A percentile compares a stretch with the other conserved stretches of the same genome.
phyloP scores from a whole-genome alignment of 2,797 vertebrate genomes.

The Syncerus caffer region DNA sequence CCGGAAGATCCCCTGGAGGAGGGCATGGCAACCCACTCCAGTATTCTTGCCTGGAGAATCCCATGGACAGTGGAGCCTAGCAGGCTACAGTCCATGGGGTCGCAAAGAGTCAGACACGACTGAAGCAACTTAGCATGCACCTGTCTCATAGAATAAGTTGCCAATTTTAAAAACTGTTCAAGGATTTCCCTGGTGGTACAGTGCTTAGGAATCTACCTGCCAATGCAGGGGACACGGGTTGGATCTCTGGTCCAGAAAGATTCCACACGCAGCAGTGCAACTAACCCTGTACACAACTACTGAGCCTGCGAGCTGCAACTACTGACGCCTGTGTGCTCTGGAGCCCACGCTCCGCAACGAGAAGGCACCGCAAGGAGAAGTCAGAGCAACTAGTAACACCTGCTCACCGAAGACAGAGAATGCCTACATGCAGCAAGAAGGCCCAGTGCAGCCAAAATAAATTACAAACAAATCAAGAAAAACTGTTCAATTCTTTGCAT shows the following conservation, averaged over 20 bases:
- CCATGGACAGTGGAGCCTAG: not conserved
- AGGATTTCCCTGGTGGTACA: not conserved
- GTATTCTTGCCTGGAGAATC: not conserved
- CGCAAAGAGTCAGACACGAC: not conserved
- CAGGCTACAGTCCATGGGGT: not conserved
- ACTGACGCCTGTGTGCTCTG: not conserved
- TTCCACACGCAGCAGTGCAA: not conserved
- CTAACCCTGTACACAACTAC: not conserved
- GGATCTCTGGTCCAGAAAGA: not conserved
- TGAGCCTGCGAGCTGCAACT: not conserved
- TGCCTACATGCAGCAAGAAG: not conserved
- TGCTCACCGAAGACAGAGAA: not conserved
- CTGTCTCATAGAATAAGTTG: not conserved
- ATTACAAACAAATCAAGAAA: not conserved
- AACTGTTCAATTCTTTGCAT: not conserved
- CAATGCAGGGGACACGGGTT: not conserved
- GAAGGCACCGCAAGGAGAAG: not conserved
- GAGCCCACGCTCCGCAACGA: rapidly evolving
- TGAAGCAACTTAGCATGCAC: not conserved
- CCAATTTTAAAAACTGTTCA: not conserved
- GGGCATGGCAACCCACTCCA: not conserved
- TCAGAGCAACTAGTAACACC: not conserved
- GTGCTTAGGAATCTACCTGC: not conserved
- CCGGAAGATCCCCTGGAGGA: not conserved
- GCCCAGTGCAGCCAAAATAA: not conserved